Evolutionary conservation across 2,888 invertebrate genomes (phyloP).

Genomic region (Pecten maximus): DNA sequence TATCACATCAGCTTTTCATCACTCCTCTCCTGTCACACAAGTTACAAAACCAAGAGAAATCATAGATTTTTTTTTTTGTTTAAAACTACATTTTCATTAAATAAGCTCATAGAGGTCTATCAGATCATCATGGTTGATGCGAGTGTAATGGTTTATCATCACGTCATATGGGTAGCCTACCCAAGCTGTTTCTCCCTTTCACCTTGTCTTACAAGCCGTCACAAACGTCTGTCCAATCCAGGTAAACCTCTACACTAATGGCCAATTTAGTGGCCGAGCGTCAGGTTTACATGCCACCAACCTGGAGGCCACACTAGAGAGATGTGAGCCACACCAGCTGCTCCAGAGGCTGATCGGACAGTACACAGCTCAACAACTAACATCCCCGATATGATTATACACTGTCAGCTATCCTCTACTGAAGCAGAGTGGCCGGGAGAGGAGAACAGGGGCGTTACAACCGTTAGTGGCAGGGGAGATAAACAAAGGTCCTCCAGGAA

Average conservation of each 20-base stretch:
- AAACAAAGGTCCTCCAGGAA: conserved; percentile 10
- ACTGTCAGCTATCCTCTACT: conserved; percentile 27
- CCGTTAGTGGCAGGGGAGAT: conserved; percentile 25
- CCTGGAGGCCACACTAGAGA: neutral
- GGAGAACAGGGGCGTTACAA: conserved; percentile 20
- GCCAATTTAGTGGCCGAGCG: neutral
- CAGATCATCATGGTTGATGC: neutral
- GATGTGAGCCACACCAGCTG: neutral
- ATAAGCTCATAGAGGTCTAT: conserved; percentile 7
- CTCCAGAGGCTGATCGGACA: neutral
- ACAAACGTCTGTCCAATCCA: neutral
- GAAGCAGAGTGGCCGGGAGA: conserved; percentile 24
- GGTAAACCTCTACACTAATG: neutral
- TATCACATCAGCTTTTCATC: conserved; percentile 19
- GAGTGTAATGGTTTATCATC: neutral
- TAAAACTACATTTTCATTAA: conserved; percentile 19
- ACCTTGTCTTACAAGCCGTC: neutral
- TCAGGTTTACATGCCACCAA: neutral
- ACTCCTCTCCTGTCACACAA: neutral
- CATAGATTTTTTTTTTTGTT: conserved; percentile 1
- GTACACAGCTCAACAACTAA: neutral
- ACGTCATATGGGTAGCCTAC: conserved; percentile 17
- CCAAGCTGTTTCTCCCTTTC: neutral
- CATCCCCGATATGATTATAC: neutral
- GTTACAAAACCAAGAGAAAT: conserved; percentile 21